phyloP scores from a whole-genome alignment of 2,888 invertebrate genomes.

The Pardosa pseudoannulata region DNA sequence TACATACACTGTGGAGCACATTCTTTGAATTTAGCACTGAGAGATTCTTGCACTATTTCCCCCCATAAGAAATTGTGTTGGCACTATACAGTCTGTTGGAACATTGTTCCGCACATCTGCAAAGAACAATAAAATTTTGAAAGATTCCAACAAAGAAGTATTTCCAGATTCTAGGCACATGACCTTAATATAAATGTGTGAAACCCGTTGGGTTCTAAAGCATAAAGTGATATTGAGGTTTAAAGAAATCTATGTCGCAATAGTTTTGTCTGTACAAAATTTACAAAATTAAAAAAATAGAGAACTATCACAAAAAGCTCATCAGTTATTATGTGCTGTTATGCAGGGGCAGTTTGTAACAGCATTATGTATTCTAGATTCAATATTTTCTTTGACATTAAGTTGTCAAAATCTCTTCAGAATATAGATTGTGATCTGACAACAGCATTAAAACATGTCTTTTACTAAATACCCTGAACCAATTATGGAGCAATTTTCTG shows the following conservation, averaged over 20 bases:
- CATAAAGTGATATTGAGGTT: not conserved
- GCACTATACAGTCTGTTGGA: not conserved
- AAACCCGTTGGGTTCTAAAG: too few species aligned
- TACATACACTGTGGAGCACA: too few species aligned
- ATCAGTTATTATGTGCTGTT: constrained; percentile 12
- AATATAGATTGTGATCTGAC: constrained; percentile 1
- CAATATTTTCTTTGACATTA: not conserved
- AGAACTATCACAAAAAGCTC: not conserved
- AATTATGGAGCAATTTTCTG: not conserved
- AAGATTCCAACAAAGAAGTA: not conserved
- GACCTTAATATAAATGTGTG: constrained; percentile 5
- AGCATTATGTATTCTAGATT: not conserved
- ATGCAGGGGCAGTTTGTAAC: not conserved
- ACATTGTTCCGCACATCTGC: not conserved
- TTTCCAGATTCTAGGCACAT: not conserved
- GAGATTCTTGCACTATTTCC: too few species aligned
- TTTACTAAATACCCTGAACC: not conserved
- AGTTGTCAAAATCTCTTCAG: not conserved
- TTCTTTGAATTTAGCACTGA: too few species aligned
- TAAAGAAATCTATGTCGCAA: not conserved
- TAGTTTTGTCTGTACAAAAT: not conserved
- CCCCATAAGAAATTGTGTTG: not conserved
- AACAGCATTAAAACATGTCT: constrained; percentile 6
- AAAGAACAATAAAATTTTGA: not conserved
- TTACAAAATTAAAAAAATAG: not conserved